Evolutionary conservation across 1,140 invertebrate genomes (phyloP), one percentile per base, ranked within the genome.

Genomic region (Musca domestica): DNA sequence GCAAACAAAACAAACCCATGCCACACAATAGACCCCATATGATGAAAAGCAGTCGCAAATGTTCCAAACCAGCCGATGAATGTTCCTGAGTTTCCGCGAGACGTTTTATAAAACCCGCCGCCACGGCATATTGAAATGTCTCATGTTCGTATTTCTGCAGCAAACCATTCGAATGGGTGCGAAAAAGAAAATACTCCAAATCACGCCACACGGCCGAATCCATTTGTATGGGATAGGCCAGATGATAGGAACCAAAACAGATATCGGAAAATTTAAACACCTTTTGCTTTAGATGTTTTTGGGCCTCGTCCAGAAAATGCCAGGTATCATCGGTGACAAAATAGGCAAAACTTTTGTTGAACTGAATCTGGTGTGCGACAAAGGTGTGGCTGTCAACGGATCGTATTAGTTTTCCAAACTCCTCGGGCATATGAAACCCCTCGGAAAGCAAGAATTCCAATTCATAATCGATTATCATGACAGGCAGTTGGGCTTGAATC

Each of bases 391-490:
- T 65, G 19, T 80, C 74, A 14, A 79, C 77, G 2, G 77, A 71
- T 0, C 69, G 17, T 10, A 79, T 51, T 4, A 79, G 69, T 10
- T 74, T 34, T 0, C 23, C 30, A 7, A 80, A 80, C 6, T 66
- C 71, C 2, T 20, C n/a, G 0, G 72, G 70, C 41, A 80, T 34
- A 17, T 74, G 71, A n/a, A 66, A 63, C 41, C 73, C 63, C 6
- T 72, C 1, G 9, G 70, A 52, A 9, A 74, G 12, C 3, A 80
- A 49, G 25, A 79, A 80, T 23, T 80, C 74, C 67, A 75, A 48
- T 61, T 80, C 77, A 51, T 80, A 80, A 58, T 80, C 77, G 15
- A 80, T 76, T 10, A 80, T 76, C 70, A 80, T 72, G 1, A 80
- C 74, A 0, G 77, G 71, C 49, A 80, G 46, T 30, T 80, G 71